Conservation (phyloP, 2,113 vertebrate species). For the Nesogale talazaci region DNA sequence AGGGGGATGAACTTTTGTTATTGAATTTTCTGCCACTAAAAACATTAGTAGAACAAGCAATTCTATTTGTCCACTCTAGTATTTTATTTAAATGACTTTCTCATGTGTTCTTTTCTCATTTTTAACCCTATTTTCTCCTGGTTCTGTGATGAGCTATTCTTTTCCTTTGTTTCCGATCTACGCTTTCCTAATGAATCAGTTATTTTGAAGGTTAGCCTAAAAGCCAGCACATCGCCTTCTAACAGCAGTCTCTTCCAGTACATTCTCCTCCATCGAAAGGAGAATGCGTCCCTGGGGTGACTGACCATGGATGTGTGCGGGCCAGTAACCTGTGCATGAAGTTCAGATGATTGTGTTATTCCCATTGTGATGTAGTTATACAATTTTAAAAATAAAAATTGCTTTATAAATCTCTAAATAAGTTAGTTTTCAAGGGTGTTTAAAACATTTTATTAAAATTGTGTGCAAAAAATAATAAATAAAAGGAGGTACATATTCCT, state of each 20-base stretch:
- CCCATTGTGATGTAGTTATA: background rate
- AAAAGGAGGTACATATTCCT: no score
- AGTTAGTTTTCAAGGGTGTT: background rate
- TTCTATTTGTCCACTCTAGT: background rate
- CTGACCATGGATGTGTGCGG: background rate
- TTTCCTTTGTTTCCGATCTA: constrained; percentile 11
- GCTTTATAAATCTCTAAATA: background rate
- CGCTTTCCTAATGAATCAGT: constrained; percentile 22
- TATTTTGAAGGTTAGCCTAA: background rate
- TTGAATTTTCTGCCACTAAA: constrained; percentile 35
- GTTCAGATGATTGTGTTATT: background rate
- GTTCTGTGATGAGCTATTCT: constrained; percentile 2
- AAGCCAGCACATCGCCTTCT: background rate
- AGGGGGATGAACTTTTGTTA: constrained; percentile 15
- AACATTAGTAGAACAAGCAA: background rate
- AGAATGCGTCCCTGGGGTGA: background rate
- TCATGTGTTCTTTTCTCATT: background rate
- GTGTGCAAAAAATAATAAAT: no score
- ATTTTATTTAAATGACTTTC: background rate
- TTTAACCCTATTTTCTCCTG: background rate
- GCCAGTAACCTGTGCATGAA: background rate
- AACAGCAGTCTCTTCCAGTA: background rate
- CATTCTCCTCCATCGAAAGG: background rate
- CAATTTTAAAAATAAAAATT: background rate
- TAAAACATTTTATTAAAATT: no score